phyloP scores from a whole-genome alignment of 2,888 invertebrate genomes.

The Melikaiella ostensackeni region DNA sequence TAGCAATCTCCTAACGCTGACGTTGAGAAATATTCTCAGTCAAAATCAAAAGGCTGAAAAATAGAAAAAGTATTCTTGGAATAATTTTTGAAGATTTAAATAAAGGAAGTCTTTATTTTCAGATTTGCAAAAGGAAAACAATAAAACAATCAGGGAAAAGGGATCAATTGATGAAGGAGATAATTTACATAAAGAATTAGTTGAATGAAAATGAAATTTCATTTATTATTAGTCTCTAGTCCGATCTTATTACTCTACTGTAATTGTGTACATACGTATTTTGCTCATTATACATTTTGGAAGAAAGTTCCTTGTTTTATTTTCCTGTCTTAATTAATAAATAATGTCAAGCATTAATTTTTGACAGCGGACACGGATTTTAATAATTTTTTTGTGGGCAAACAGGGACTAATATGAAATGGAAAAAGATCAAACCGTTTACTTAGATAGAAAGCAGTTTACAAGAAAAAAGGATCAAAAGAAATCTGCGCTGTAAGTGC shows the following conservation, averaged over 20 bases:
- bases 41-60: background rate
- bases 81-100: background rate
- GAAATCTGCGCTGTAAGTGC: too few relatives aligned
- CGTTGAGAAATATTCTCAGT: background rate
- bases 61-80: background rate
- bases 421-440: too few relatives aligned
- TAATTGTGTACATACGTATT: background rate
- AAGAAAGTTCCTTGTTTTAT: background rate
- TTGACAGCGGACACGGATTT: too few relatives aligned
- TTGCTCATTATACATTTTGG: background rate
- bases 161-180: background rate
- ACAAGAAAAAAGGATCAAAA: too few relatives aligned
- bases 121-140: background rate
- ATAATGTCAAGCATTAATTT: background rate
- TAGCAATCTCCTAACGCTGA: background rate
- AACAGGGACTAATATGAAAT: too few relatives aligned
- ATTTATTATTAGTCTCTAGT: conserved; percentile 1
- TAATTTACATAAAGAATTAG: background rate
- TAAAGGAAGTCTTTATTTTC: background rate
- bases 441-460: too few relatives aligned
- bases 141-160: background rate
- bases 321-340: background rate
- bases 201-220: background rate
- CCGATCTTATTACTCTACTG: background rate
- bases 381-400: too few relatives aligned